Base-by-base conservation (phyloP, 2,113 vertebrate species). In the Oreochromis tanganicae region DNA sequence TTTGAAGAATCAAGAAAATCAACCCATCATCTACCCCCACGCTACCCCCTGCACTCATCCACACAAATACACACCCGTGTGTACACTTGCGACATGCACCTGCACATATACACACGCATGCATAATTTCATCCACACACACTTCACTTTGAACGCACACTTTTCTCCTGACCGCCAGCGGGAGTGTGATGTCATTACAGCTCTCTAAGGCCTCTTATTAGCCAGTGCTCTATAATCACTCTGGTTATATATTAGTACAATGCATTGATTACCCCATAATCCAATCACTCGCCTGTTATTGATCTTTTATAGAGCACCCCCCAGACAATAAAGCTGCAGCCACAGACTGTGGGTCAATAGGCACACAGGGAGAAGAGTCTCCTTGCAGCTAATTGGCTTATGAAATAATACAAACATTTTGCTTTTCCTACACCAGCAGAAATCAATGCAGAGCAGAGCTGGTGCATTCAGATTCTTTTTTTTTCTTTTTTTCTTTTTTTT, bases 381-480 rank as follows among this genome's bases (percentile, higher is more conserved):
- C 94, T 95, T 92, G 93, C 95, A 95, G 94, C 93, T 96, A 96
- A 96, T 96, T 96, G 95, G 95, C 95, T 95, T 96, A 95, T 95
- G 95, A 96, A 95, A 96, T 96, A 96, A 96, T 95, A 95, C 95
- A 96, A 96, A 96, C 95, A 95, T 96, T 96, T 95, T 95, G 95
- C 94, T 96, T 96, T 94, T 88, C 82, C 93, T 68, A 79, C 92
- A 89, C 85, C 88, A 85, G 93, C 71, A 87, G 94, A 95, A 95
- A 95, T 96, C 95, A 95, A 96, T 95, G 92, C 85, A 46, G 90
- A 92, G 94, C 88, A 94, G 80, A 90, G 93, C 92, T 56, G 92
- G 34, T 89, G 92, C 93, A 95, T 96, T 93, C 93, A 95, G 95
- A 95, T 95, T 92, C 82, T 88, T 12, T 90, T 84, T 86, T 17